Evolutionary conservation across 1,140 invertebrate species (phyloP), one percentile per base, ranked within the genome.

Genomic region (Neomicropteryx cornuta): DNA sequence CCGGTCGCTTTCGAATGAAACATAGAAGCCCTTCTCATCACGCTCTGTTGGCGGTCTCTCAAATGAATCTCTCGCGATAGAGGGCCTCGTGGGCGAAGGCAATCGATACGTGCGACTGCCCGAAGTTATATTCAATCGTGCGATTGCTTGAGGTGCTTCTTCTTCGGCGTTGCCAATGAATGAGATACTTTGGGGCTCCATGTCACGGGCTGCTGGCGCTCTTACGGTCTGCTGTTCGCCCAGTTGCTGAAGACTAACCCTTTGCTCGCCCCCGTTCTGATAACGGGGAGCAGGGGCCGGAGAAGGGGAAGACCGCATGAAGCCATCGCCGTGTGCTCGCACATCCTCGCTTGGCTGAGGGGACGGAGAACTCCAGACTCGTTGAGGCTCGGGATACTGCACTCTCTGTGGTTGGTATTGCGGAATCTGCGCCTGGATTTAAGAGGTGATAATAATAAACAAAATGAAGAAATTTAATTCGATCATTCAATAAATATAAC

Each of bases 111-210:
- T 92, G 33, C 84, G 68, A 58, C 77, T 88, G 23, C 87, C 87
- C 10, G 85, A 88, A 6, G 84, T 83, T 35, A 90, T 90, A 56
- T 89, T 80, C 37, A 89, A 64, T 40, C 75, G 70, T 47, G 78
- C 75, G 44, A 87, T 73, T 42, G 76, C 76, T 53, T 75, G 67
- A 8, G 67, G 56, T 8, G 75, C 73, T 47, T 76, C 72, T 39
- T 67, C 62, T 32, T 67, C 63, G 1, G 63, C 66, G 55, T 77
- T 79, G 58, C 86, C 87, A 47, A 90, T 90, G 53, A 91, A 93
- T 20, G 87, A 91, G 46, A 91, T 89, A 67, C 84, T 89, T 60
- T 92, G 87, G 5, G 87, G 87, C 51, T 88, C 87, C 83, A 88
- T 87, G 48, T 87, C 83, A 56, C 86, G 83, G 29, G 72, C 73